Base-by-base conservation (phyloP, 2,797 vertebrate species). In the Manis crassicaudata region DNA sequence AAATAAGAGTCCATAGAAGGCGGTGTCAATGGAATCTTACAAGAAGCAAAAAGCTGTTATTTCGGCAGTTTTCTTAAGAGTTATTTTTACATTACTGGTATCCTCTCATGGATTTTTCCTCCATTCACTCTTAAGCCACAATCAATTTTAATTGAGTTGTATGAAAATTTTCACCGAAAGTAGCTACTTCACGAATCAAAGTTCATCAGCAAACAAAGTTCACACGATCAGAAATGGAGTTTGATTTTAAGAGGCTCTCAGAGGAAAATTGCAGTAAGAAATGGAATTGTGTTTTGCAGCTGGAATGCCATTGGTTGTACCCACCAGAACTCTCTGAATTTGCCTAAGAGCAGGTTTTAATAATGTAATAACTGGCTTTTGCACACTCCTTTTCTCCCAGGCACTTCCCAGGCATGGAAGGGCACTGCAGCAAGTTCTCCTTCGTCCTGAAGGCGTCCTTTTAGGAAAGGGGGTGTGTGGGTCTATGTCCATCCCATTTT, bases 91-190 rank as follows among this genome's bases (percentile, higher is more conserved):
- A n/a, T 81, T 52, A 46, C 76, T 62, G 25, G 35, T 73, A 21
- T 94, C 37, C 92, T 96, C 79, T 86, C 7, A 35, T 73, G 58
- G 73, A 82, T 92, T 81, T 25, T 37, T 3, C 23, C 46, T 40
- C 12, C 0, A 0, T 88, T 97, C 88, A 73, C 6, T 85, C 46
- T 52, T 77, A 14, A 81, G 65, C 93, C 92, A 67, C 1, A 8
- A 67, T 97, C 98, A 96, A 84, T 97, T 72, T 98, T 98, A 97
- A 97, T 92, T 96, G 90, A 95, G 86, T 95, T 96, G 85, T 50
- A 13, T 87, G 91, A 94, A 96, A 85, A 58, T 72, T 91, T 96
- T 95, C 93, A 96, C 79, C 9, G 58, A 6, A 11, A 77, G 87
- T 29, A 54, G 60, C 56, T 35, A 58, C 82, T 96, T 96, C 35